A percentile compares a stretch with the other conserved stretches of the same genome.
Evolutionary conservation across 1,140 invertebrate species (phyloP).

Genomic region (Leptonema lineaticorne): DNA sequence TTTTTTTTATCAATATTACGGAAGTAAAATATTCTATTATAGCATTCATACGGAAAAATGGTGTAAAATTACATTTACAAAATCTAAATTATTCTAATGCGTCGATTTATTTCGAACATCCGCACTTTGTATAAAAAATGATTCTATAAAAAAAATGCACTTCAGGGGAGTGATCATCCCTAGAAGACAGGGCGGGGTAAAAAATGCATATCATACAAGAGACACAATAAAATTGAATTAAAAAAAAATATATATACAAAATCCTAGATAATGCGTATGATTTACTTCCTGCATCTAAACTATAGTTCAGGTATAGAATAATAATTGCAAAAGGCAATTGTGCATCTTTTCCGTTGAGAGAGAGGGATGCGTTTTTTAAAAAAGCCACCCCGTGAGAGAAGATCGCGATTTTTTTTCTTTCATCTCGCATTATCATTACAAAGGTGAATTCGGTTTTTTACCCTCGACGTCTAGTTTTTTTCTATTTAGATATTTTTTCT

Average conservation of each 20-base stretch:
- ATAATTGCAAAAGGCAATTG: conserved; percentile 33
- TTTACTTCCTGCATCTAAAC: conserved; percentile 38
- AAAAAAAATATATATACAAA: neutral
- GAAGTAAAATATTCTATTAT: neutral
- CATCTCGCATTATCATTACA: conserved; percentile 3
- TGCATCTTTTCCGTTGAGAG: neutral
- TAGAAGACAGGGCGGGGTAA: no score
- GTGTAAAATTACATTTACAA: conserved; percentile 2
- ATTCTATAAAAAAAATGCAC: neutral
- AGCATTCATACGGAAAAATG: neutral
- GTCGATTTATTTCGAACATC: neutral
- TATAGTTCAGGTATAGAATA: conserved; percentile 38
- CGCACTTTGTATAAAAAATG: conserved; percentile 19
- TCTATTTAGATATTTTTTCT: no score
- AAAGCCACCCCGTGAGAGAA: conserved; percentile 4
- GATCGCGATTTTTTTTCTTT: conserved; percentile 24
- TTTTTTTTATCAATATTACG: neutral
- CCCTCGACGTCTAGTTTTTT: neutral
- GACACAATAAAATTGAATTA: conserved; percentile 31
- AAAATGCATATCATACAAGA: no score
- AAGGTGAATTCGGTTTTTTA: conserved; percentile 1
- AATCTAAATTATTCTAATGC: neutral
- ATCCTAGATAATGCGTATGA: conserved; percentile 33
- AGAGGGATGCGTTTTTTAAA: conserved; percentile 20
- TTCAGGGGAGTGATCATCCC: conserved; percentile 16